Conservation (phyloP, 2,888 invertebrate genomes). For the Timema cristinae region DNA sequence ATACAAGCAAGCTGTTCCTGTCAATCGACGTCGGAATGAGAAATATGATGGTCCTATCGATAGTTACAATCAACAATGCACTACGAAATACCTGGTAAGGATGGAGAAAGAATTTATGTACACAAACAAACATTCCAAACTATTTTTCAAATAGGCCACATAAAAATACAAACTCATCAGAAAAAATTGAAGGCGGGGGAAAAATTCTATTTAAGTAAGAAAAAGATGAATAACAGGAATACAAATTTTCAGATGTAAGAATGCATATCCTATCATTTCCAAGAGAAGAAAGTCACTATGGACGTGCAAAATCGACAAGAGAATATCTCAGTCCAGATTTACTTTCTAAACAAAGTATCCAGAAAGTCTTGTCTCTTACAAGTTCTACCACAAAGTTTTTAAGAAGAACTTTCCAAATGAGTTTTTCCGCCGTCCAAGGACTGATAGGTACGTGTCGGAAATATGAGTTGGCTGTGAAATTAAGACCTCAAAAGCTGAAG, state of each 20-base stretch:
- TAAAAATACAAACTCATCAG: conserved; percentile 15
- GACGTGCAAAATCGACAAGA: conserved; percentile 3
- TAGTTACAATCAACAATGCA: conserved; percentile 1
- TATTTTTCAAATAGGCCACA: conserved; percentile 9
- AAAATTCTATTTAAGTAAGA: not conserved
- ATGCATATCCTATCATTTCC: not conserved
- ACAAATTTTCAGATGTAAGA: not conserved
- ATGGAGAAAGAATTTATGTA: not conserved
- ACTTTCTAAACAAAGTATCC: not conserved
- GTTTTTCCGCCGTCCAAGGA: conserved; percentile 1
- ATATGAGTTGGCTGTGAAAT: not conserved
- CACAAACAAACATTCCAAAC: conserved; percentile 14
- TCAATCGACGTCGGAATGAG: not conserved
- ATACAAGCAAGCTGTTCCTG: no score
- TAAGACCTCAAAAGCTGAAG: not conserved
- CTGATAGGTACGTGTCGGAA: not conserved
- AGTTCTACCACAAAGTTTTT: conserved; percentile 1
- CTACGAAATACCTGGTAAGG: not conserved
- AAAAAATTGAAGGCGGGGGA: not conserved
- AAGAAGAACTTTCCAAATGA: not conserved
- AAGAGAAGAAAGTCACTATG: not conserved
- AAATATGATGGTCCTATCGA: conserved; percentile 9
- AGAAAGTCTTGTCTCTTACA: not conserved
- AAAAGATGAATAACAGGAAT: not conserved
- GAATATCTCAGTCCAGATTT: conserved; percentile 12